These are phyloP conservation scores for Chydorus sphaericus DNA, from an alignment of 2,888 invertebrate species.

Conservation along the genomic window DNA sequence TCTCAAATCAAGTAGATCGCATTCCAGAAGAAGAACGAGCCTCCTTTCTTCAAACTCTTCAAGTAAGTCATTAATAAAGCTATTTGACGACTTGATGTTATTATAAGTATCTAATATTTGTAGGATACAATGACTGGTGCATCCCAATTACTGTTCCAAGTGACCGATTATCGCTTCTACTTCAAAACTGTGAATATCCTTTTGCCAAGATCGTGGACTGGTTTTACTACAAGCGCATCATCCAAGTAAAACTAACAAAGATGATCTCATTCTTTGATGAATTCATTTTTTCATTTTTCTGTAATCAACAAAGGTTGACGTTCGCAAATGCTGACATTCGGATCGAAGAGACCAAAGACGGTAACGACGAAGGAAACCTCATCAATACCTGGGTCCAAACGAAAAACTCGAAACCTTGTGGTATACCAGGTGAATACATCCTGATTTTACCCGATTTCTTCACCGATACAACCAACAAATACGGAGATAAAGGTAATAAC, in stretches of 20 bases:
- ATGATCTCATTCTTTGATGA: not conserved
- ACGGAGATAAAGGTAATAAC: slow-evolving; percentile 2
- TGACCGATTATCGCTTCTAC: not conserved
- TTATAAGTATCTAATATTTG: not conserved
- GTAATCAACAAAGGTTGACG: not conserved
- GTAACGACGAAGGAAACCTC: not conserved
- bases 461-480: not conserved
- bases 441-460: not conserved
- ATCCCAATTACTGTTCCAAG: not conserved
- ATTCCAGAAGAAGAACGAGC: not conserved
- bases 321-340: slow-evolving; percentile 9
- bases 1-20: not conserved
- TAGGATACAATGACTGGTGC: not conserved
- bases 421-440: slow-evolving; percentile 5
- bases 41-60: not conserved
- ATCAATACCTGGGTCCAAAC: not conserved
- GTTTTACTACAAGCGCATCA: not conserved
- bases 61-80: not conserved
- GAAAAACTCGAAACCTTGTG: not conserved
- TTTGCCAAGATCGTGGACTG: not conserved
- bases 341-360: not conserved
- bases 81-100: not conserved
- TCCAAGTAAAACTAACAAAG: not conserved
- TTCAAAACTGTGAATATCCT: not conserved
- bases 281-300: not conserved